A percentile compares a stretch with the other conserved stretches of the same genome.
Evolutionary conservation across 2,888 invertebrate genomes (phyloP).

Genomic region (Epinotia brunnichana): DNA sequence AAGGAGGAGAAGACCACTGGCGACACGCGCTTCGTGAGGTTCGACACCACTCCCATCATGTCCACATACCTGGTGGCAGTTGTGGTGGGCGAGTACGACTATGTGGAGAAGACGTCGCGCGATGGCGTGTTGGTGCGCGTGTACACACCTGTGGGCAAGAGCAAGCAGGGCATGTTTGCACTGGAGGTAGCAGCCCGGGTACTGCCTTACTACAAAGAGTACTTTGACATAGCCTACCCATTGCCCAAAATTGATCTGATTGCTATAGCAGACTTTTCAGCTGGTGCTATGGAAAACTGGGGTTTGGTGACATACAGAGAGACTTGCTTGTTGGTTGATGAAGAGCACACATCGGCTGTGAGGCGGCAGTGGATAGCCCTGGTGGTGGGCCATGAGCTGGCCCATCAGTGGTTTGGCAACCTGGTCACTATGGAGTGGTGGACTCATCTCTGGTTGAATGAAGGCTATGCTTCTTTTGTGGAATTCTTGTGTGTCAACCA

Average conservation of each 20-base stretch:
- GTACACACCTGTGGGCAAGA: conserved; percentile 94
- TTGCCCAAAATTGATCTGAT: conserved; percentile 98
- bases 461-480: conserved; percentile 98
- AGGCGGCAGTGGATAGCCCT: conserved; percentile 94
- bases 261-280: conserved; percentile 97
- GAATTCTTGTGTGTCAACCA: conserved; percentile 97
- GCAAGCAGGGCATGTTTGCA: conserved; percentile 95
- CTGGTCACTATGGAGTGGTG: conserved; percentile 99
- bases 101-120: conserved; percentile 91
- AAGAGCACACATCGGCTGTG: conserved; percentile 93
- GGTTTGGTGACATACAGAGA: conserved; percentile 97
- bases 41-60: conserved; percentile 95
- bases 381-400: conserved; percentile 95
- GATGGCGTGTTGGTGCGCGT: conserved; percentile 93
- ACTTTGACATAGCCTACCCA: conserved; percentile 97
- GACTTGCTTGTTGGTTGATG: conserved; percentile 94
- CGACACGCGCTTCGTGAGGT: conserved; percentile 85
- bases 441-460: conserved; percentile 98
- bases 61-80: conserved; percentile 97
- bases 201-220: conserved; percentile 96
- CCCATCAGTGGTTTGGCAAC: conserved; percentile 99
- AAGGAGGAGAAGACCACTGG: conserved; percentile 74
- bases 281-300: conserved; percentile 99
- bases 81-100: conserved; percentile 97
- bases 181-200: conserved; percentile 96